Base-by-base conservation (phyloP, 2,888 invertebrate genomes). In the Yponomeuta plumbellus region DNA sequence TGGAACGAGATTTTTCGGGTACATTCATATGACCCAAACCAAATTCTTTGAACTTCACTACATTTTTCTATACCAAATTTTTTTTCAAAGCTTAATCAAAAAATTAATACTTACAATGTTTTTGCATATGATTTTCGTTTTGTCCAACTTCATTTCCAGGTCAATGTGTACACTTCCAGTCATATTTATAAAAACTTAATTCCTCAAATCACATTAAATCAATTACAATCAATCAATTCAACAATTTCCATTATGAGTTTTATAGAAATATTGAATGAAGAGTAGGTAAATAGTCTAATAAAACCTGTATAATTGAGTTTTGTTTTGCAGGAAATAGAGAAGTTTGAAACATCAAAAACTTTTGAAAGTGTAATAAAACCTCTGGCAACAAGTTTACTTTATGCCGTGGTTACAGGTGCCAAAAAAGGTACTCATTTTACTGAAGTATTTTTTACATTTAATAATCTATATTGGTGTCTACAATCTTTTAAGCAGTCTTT, bases 251-350 rank as follows among this genome's bases (percentile, higher is more conserved):
- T 5, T 13, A 11, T 58, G 17, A 22, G 13, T 62, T 64, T 21
- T 69, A 26, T 40, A 57, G 57, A 13, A 22, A 5, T 26, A 26
- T 5, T 26, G 26, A 26, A 26, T 26, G 26, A 26, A 26, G 23
- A 26, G 5, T 26, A n/a, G n/a, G n/a, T 34, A 34, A 34, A 10
- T 34, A 34, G 8, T 34, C 8, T 17, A 17, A 17, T 52, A 1
- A 17, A 44, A 44, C 44, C 13, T 17, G 11, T 39, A 39, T 11
- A 5, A 17, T 17, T 52, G 23, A n/a, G 26, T 61, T 23, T 62
- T 67, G 13, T 26, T 6, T 80, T 80, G 40, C 75, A 93, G 93
- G 93, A 93, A 85, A 81, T 87, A 57, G 91, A 92, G 71, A 92
- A 92, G 74, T 83, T 79, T 76, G 87, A 86, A 73, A 80, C 84